Conservation (phyloP, 2,797 vertebrate species). For the Enteromius radiatus region DNA sequence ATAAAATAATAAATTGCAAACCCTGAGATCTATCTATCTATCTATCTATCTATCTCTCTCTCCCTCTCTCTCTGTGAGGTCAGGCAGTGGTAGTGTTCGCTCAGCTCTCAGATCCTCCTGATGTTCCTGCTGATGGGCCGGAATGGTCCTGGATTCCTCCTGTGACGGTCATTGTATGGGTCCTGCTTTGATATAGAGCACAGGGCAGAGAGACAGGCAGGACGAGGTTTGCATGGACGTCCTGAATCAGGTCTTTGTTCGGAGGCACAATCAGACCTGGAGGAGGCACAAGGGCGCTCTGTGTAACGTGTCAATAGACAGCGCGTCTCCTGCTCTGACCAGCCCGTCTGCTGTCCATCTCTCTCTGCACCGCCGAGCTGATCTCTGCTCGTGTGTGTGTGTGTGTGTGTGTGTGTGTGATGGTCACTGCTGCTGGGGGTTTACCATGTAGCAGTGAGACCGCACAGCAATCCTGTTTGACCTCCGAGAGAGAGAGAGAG, state of each 20-base stretch:
- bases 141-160: conserved; percentile 72
- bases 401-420: conserved; percentile 19
- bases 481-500: conserved; percentile 21
- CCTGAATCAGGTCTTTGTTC: conserved; percentile 87
- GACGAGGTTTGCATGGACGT: conserved; percentile 72
- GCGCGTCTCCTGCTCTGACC: conserved; percentile 68
- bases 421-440: not conserved
- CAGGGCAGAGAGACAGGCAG: conserved; percentile 57
- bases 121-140: conserved; percentile 71
- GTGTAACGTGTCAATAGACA: conserved; percentile 77
- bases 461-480: conserved; percentile 14
- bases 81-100: not conserved
- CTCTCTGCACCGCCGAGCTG: conserved; percentile 25
- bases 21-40: too few species aligned
- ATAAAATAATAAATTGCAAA: too few species aligned
- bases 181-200: conserved; percentile 75
- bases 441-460: conserved; percentile 3
- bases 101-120: conserved; percentile 66
- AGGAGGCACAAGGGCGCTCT: conserved; percentile 83
- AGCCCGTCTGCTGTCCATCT: conserved; percentile 39
- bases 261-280: conserved; percentile 75
- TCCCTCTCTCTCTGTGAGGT: too few species aligned
- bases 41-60: too few species aligned
- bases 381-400: conserved; percentile 46
- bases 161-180: conserved; percentile 74